Evolutionary conservation across 2,888 invertebrate species (phyloP), one percentile per base, ranked within the genome.

Genomic region (Tanytarsus gracilentus): DNA sequence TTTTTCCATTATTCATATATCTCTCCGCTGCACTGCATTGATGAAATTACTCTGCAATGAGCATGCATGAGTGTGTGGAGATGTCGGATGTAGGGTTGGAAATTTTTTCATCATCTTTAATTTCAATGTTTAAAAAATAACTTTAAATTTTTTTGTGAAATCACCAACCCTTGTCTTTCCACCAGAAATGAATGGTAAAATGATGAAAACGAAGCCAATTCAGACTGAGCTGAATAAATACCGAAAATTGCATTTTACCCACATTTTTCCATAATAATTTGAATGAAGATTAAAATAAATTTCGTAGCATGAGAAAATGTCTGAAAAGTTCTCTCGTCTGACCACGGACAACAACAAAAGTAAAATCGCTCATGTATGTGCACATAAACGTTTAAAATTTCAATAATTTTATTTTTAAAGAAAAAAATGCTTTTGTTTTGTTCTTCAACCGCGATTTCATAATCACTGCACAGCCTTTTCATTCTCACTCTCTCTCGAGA

Each of bases 131-230:
- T 23, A 40, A 14, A 18, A 44, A 7, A 23, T 23, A 44, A 21
- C 23, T 4, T 18, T 18, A 33, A 33, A 33, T 2, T n/a, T 5
- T 33, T 33, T 9, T n/a, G n/a, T 33, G 2, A 33, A 4, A 33
- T 3, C 18, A 44, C 2, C 11, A 44, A 44, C 18, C 40, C 40
- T 40, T 40, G 40, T 21, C n/a, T n/a, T n/a, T n/a, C n/a, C n/a
- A n/a, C n/a, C n/a, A n/a, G n/a, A 40, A 40, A 5, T 16, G 14
- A 18, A 40, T 14, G 18, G n/a, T n/a, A 40, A 40, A 40, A 16
- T 44, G n/a, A n/a, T n/a, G n/a, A n/a, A n/a, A n/a, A n/a, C n/a
- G 44, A 44, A 44, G 21, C 44, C 44, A 44, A 44, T 44, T 44
- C 44, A 44, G 21, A 21, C 23, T 18, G 21, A 44, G 44, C 44